Base-by-base conservation (phyloP, 2,888 invertebrate genomes). In the Exephanes ischioxanthus region DNA sequence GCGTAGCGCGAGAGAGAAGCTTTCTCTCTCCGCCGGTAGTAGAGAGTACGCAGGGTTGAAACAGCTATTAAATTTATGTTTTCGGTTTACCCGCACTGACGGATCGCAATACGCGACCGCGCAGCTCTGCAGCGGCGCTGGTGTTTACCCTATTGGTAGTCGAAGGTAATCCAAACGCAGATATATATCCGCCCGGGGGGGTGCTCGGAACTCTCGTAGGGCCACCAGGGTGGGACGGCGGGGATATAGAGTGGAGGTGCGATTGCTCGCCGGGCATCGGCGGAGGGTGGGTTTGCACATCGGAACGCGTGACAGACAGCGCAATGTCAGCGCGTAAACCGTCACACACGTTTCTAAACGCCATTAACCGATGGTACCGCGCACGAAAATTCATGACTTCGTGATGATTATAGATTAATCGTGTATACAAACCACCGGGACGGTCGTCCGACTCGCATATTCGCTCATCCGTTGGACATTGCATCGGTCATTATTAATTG, bases 81-180 rank as follows among this genome's bases (percentile, higher is more conserved):
- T 92, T 92, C 91, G 93, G 94, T 94, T 94, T 94, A 93, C 93
- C 92, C 93, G 93, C 92, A 92, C 92, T 94, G 94, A 94, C 94
- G 93, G 93, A 94, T 94, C 91, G 93, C 93, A 93, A 92, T 93
- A 91, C 93, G 91, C 90, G 90, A 90, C 89, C 91, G 90, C 90
- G 90, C 89, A 75, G 75, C 81, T 81, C 85, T 76, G 67, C 67
- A 77, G 53, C 51, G 26, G 41, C 16, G 48, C 88, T 86, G 85
- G 87, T 90, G 89, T 91, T 91, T 89, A 90, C 87, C 90, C 90
- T 89, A 91, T 92, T 90, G 91, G 91, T 90, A 89, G 89, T 90
- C 88, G 88, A 88, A 88, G 89, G 91, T 92, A 92, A 92, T 92
- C 92, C 93, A 90, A 92, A 90, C 90, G 87, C 89, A 87, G 89